phyloP scores from a whole-genome alignment of 2,113 vertebrate genomes.

The Girardinichthys multiradiatus region DNA sequence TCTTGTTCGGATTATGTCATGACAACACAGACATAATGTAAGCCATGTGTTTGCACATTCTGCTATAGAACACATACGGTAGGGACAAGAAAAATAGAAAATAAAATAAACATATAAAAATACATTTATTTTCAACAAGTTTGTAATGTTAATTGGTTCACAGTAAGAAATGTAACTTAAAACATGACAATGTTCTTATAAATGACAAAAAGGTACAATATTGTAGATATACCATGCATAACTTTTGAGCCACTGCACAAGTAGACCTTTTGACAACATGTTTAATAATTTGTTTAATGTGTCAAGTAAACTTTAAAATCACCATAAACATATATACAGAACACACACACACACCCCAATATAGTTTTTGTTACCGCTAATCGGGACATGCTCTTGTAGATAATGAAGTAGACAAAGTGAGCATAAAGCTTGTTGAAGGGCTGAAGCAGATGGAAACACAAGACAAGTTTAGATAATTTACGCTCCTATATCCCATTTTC shows the following conservation, averaged over 20 bases:
- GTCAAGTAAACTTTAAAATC: conserved; percentile 62
- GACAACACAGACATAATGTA: not conserved
- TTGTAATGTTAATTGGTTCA: conserved; percentile 76
- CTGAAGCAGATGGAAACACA: conserved; percentile 43
- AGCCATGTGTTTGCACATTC: not conserved
- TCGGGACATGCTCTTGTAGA: conserved; percentile 70
- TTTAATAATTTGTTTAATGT: conserved; percentile 64
- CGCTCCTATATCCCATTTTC: conserved; percentile 32
- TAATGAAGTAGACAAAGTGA: conserved; percentile 16
- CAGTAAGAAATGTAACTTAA: conserved; percentile 77
- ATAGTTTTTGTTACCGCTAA: conserved; percentile 49
- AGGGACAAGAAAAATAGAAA: conserved; percentile 22
- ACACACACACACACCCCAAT: conserved; percentile 58
- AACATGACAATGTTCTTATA: conserved; percentile 47
- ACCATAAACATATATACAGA: conserved; percentile 42
- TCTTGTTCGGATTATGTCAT: conserved; percentile 5
- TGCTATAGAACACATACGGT: not conserved
- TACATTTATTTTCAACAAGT: conserved; percentile 83
- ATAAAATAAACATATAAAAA: conserved; percentile 73
- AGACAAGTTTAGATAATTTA: conserved; percentile 44
- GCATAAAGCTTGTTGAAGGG: conserved; percentile 39
- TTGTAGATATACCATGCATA: conserved; percentile 74
- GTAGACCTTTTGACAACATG: conserved; percentile 61
- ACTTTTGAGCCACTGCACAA: conserved; percentile 60
- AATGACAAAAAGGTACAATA: conserved; percentile 61